Base-by-base conservation (phyloP, 2,113 vertebrate genomes). In the Lamprotornis superbus region DNA sequence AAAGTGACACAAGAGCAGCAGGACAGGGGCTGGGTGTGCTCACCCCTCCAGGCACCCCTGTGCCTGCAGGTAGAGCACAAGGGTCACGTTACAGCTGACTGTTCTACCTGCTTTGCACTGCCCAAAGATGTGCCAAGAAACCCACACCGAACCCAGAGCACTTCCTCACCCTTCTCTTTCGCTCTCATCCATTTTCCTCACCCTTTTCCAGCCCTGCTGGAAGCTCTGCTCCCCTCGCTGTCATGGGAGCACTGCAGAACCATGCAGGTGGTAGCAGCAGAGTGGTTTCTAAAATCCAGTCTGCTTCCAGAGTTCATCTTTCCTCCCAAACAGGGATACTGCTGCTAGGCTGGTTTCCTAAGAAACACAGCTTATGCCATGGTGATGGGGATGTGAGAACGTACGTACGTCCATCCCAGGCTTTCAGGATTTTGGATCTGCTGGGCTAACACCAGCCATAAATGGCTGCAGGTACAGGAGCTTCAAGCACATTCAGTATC, bases 261-360 rank as follows among this genome's bases (percentile, higher is more conserved):
- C 42, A 2, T 18, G 39, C 39, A 46, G 68, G 67, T 75, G 53
- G 35, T 3, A 87, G 59, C 31, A 57, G 40, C n/a, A 76, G 52
- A 65, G 16, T 33, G 59, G 33, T 47, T 94, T 87, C 35, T 59
- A 35, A 87, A 93, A 87, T 49, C 42, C 90, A 64, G 31, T 35
- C 50, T 83, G 78, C 60, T 90, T 80, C 63, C 33, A 81, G 78
- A 83, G 71, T 87, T 85, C 74, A 24, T 74, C 35, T 81, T 22
- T 77, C 53, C 63, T 93, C 60, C 71, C 33, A 83, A 93, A 52
- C 1, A 3, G 78, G 89, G 74, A 87, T 75, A 67, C 56, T 81
- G 76, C 95, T 93, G 65, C 79, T 89, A 84, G 69, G 55, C 64
- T 92, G 80, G 95, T 97, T 96, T 96, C 95, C 96, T 95, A 96